Evolutionary conservation across 1,140 invertebrate genomes (phyloP), one percentile per base, ranked within the genome.

Genomic region (Xylocopa sonorina): DNA sequence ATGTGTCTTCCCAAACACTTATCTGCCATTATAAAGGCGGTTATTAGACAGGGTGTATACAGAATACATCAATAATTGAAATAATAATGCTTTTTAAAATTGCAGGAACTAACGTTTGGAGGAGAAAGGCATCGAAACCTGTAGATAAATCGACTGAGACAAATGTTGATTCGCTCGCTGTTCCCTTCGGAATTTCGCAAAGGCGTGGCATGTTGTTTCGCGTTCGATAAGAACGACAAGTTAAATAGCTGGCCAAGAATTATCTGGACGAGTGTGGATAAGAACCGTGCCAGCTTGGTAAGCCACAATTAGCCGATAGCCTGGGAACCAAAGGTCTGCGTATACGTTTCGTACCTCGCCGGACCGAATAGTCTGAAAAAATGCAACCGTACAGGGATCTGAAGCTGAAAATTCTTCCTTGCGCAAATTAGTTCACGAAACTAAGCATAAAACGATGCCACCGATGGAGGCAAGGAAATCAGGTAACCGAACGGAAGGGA

Each of bases 211-310:
- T 57, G 76, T 79, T 82, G 55, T 82, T 82, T 79, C 75, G 7
- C 38, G 67, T 73, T 63, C 51, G 76, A 84, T 83, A 84, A 84
- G 24, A 79, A 69, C 57, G 16, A 64, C 46, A 48, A 68, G 48
- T 50, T 46, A n/a, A n/a, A n/a, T n/a, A n/a, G 43, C 58, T 46
- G 34, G 81, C 76, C 63, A 82, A 84, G 82, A 83, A 83, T 82
- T 82, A 84, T 50, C 50, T 84, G 69, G 46, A 84, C 55, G 82
- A 84, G 69, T 74, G 60, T 43, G 82, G 77, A 85, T 84, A 84
- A 84, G 81, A 84, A 80, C 69, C 71, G 82, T 83, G 82, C 81
- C 43, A 77, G 75, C 81, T 68, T 72, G 83, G 82, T 85, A 84
- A 81, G 78, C 82, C 83, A 75, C 82, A 84, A 77, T 85, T 84